These are phyloP conservation scores for Phymorhynchus buccinoides DNA, from an alignment of 1,140 invertebrate genomes.

Conservation along the genomic window DNA sequence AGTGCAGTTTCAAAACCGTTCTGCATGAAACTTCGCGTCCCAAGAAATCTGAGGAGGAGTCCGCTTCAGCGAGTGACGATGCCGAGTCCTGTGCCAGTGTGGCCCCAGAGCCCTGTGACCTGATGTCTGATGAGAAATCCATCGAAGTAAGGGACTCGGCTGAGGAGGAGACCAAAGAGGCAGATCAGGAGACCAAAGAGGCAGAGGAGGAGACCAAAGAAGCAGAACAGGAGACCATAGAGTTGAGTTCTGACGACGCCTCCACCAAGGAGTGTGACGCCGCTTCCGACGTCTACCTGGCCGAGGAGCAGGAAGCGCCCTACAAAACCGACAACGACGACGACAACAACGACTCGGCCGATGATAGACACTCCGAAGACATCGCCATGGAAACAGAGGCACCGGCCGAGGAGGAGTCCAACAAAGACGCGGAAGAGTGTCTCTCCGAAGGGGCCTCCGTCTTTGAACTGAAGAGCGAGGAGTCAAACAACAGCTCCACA, in stretches of 20 bases:
- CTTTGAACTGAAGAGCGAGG: slow-evolving; percentile 23
- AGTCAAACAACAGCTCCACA: not conserved
- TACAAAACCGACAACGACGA: slow-evolving; percentile 9
- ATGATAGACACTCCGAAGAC: not conserved
- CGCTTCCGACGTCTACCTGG: slow-evolving; percentile 24
- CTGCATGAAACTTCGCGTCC: not conserved
- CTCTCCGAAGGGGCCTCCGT: slow-evolving; percentile 2
- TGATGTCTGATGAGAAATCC: not conserved
- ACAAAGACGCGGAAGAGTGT: not conserved
- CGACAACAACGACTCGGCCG: not conserved
- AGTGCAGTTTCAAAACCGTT: too few species aligned
- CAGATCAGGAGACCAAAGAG: not conserved
- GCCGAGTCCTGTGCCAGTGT: too few species aligned
- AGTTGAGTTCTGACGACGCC: not conserved
- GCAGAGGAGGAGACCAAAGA: not conserved
- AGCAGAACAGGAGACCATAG: not conserved
- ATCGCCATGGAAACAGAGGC: not conserved
- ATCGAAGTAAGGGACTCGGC: not conserved
- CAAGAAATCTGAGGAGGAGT: not conserved
- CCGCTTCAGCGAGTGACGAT: too few species aligned
- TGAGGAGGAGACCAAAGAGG: not conserved
- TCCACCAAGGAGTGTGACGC: not conserved
- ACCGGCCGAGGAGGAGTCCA: not conserved
- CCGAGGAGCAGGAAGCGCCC: slow-evolving; percentile 23
- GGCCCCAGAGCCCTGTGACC: not conserved